These are phyloP conservation scores for Podotricha telesiphe DNA, from an alignment of 2,888 invertebrate genomes.

Conservation along the genomic window DNA sequence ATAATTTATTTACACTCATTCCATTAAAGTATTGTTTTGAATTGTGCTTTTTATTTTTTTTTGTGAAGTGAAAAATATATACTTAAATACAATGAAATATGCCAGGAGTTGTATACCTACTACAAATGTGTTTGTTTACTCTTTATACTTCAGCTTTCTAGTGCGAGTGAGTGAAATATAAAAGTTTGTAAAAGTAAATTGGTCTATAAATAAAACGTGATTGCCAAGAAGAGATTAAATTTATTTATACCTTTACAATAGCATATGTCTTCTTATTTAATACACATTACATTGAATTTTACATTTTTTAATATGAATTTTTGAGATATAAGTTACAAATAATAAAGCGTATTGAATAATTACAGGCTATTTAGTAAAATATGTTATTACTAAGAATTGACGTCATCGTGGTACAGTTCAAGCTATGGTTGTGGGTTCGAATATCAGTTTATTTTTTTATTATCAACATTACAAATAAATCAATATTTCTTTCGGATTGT, in stretches of 20 bases:
- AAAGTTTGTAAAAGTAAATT: no score
- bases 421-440: not conserved
- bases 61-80: not conserved
- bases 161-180: no score
- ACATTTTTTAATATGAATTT: not conserved
- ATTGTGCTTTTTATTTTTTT: constrained; percentile 6
- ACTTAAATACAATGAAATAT: no score
- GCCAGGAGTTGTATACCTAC: no score
- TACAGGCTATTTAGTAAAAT: not conserved
- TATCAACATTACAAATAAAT: no score
- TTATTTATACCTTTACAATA: constrained; percentile 23
- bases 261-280: constrained; percentile 9
- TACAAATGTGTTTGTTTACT: no score
- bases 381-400: not conserved
- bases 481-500: no score
- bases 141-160: no score
- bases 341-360: not conserved
- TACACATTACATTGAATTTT: not conserved
- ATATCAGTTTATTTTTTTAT: no score
- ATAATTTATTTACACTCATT: constrained; percentile 32
- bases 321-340: not conserved
- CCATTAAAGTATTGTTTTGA: constrained; percentile 40
- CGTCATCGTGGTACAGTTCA: not conserved
- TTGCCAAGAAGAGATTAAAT: constrained; percentile 15
- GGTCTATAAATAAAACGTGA: not conserved